Evolutionary conservation across 2,113 vertebrate species (phyloP).

Genomic region (Oryzias celebensis): DNA sequence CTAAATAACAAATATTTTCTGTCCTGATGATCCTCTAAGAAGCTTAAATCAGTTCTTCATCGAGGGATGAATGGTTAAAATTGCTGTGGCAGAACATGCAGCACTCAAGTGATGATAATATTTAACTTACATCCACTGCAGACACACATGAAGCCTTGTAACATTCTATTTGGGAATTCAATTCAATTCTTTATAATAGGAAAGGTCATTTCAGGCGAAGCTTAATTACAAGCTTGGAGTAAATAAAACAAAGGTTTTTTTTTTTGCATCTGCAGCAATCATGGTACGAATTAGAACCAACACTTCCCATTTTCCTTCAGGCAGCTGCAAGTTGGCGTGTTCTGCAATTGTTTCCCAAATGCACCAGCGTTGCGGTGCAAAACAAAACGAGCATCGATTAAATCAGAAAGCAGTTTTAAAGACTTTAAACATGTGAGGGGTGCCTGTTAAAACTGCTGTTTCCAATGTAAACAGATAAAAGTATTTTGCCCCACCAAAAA

Average conservation of each 20-base stretch:
- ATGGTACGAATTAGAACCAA: neutral
- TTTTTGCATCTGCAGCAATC: neutral
- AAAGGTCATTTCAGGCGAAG: neutral
- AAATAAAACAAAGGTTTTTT: neutral
- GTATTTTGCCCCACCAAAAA: slow-evolving; percentile 41
- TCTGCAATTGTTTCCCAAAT: slow-evolving; percentile 25
- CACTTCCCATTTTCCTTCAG: slow-evolving; percentile 19
- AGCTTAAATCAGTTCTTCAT: too few species aligned
- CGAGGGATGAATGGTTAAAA: too few species aligned
- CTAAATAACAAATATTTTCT: too few species aligned
- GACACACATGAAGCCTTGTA: too few species aligned
- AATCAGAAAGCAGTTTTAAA: neutral
- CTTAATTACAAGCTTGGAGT: neutral
- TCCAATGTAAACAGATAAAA: slow-evolving; percentile 34
- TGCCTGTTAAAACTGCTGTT: slow-evolving; percentile 28
- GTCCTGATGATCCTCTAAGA: too few species aligned
- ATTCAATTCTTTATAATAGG: too few species aligned
- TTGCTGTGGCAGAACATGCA: too few species aligned
- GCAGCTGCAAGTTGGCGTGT: slow-evolving; percentile 10
- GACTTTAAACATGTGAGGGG: neutral
- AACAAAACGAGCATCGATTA: slow-evolving; percentile 22
- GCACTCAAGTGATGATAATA: too few species aligned
- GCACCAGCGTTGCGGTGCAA: slow-evolving; percentile 16
- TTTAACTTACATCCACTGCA: too few species aligned
- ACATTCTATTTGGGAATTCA: neutral